Evolutionary conservation across 2,113 vertebrate species (phyloP).

Genomic region (Azemiops feae): DNA sequence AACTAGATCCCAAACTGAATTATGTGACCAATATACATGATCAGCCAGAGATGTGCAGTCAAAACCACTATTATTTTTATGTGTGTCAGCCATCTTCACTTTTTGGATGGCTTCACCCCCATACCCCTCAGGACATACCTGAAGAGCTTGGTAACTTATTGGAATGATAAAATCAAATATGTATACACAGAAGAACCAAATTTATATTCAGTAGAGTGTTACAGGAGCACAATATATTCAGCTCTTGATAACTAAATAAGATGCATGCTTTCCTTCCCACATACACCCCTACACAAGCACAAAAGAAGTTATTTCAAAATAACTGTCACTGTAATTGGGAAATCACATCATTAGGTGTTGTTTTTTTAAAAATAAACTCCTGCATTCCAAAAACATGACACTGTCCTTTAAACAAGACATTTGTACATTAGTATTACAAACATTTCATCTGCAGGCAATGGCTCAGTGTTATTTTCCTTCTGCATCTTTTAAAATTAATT

Average conservation of each 20-base stretch:
- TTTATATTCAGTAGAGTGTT: not conserved
- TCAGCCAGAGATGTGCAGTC: not conserved
- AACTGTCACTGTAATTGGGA: not conserved
- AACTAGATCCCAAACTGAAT: not conserved
- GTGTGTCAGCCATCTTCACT: not conserved
- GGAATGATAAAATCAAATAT: slow-evolving; percentile 17
- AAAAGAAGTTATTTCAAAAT: not conserved
- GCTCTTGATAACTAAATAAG: slow-evolving; percentile 10
- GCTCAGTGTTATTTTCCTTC: slow-evolving; percentile 5
- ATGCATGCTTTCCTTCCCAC: not conserved
- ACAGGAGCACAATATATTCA: not conserved
- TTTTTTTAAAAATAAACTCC: not conserved
- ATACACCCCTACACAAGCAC: not conserved
- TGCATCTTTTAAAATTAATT: not conserved
- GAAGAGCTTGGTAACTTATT: slow-evolving; percentile 21
- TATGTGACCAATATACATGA: not conserved
- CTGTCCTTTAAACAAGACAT: not conserved
- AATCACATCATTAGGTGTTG: not conserved
- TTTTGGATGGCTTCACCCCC: not conserved
- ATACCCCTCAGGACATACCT: not conserved
- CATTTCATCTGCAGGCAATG: not conserved
- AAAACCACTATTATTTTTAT: not conserved
- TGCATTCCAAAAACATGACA: not conserved
- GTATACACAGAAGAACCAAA: not conserved
- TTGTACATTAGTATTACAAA: slow-evolving; percentile 10